These are phyloP conservation scores for Punctoribates punctum DNA, from an alignment of 2,888 invertebrate genomes.

Conservation along the genomic window DNA sequence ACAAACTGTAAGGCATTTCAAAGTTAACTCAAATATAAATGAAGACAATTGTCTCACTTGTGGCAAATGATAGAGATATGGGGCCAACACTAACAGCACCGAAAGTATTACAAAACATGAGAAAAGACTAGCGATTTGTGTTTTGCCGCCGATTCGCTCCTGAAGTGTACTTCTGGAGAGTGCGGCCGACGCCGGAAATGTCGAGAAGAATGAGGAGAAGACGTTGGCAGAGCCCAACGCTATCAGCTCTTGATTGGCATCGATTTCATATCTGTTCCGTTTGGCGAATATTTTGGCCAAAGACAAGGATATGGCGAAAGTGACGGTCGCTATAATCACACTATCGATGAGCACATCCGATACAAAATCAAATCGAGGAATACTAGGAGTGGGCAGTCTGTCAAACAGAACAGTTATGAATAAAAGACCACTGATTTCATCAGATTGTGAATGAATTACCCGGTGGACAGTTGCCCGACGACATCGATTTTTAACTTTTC, in stretches of 20 bases:
- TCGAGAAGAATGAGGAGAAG: constrained; percentile 56
- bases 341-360: constrained; percentile 44
- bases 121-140: constrained; percentile 73
- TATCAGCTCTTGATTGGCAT: constrained; percentile 63
- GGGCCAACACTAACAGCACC: constrained; percentile 66
- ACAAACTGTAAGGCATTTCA: too few species aligned
- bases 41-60: too few species aligned
- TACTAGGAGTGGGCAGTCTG: constrained; percentile 46
- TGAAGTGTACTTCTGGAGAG: constrained; percentile 65
- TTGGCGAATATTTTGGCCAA: constrained; percentile 71
- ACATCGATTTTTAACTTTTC: constrained; percentile 45
- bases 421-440: too few species aligned
- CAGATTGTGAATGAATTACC: too few species aligned
- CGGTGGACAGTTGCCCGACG: constrained; percentile 49
- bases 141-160: constrained; percentile 77
- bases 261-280: constrained; percentile 66
- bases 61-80: constrained; percentile 20
- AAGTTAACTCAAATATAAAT: too few species aligned
- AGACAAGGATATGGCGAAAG: constrained; percentile 68
- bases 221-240: constrained; percentile 53
- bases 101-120: constrained; percentile 70
- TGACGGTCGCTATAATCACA: constrained; percentile 56
- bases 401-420: too few species aligned
- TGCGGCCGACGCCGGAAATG: constrained; percentile 56
- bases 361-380: constrained; percentile 47